Conservation (phyloP, 2,888 invertebrate genomes). For the Folsomia candida region DNA sequence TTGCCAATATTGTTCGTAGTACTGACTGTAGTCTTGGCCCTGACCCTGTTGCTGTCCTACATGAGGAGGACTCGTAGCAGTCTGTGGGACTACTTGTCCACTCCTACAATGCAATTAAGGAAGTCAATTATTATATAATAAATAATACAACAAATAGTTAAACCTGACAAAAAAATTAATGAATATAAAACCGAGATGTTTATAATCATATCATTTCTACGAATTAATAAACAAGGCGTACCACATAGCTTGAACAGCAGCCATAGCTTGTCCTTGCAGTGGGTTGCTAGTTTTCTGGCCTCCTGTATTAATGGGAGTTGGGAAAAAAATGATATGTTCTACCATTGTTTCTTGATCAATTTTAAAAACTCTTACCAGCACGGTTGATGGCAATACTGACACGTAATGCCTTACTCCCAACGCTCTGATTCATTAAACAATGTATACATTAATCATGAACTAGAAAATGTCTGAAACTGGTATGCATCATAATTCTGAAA, state of each 20-base stretch:
- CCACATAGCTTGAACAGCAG: conserved; percentile 51
- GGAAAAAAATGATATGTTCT: too few species aligned
- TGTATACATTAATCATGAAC: not conserved
- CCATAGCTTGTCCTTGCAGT: conserved; percentile 50
- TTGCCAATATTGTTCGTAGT: conserved; percentile 68
- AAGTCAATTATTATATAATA: not conserved
- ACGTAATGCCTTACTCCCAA: conserved; percentile 56
- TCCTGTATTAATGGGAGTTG: too few species aligned
- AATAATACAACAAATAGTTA: not conserved
- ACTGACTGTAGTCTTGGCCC: conserved; percentile 47
- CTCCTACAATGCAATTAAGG: conserved; percentile 33
- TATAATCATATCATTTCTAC: not conserved
- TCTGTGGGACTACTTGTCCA: conserved; percentile 43
- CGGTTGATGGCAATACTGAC: conserved; percentile 54
- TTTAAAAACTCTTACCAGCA: too few species aligned
- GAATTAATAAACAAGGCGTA: too few species aligned
- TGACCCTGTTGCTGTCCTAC: conserved; percentile 21
- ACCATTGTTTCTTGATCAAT: too few species aligned
- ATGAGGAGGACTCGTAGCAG: conserved; percentile 24
- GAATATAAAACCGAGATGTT: not conserved
- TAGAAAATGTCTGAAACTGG: too few species aligned
- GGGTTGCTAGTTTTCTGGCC: conserved; percentile 49
- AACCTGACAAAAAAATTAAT: conserved; percentile 1
- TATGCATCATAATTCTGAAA: not conserved
- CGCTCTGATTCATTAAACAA: conserved; percentile 46